Percentiles rank a stretch among this genome's conserved stretches.
Evolutionary conservation across 2,797 vertebrate genomes (phyloP).

Genomic region (Coregonus suidteri): DNA sequence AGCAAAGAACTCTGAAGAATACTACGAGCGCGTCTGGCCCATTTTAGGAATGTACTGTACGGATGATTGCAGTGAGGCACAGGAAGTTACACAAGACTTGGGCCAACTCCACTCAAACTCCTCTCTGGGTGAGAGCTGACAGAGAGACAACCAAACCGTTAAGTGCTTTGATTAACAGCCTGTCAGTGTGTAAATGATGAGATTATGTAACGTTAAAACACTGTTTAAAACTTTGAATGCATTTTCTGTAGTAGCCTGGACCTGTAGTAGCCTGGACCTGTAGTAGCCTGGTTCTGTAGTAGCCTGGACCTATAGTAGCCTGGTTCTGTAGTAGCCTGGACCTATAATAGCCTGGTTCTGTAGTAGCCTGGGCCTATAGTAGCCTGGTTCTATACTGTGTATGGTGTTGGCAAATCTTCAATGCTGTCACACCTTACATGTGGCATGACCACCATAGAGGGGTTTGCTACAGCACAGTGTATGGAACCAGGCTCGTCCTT

Average conservation of each 20-base stretch:
- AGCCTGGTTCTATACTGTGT: background rate
- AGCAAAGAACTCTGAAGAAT: conserved; percentile 2
- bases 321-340: background rate
- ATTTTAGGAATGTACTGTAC: conserved; percentile 27
- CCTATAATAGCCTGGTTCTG: too few species aligned
- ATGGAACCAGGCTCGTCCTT: background rate
- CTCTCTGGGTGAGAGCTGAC: conserved; percentile 12
- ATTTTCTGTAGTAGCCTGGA: background rate
- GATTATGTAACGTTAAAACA: too few species aligned
- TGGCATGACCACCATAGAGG: background rate
- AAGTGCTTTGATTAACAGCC: conserved; percentile 31
- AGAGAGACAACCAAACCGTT: conserved; percentile 12
- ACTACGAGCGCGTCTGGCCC: conserved; percentile 7
- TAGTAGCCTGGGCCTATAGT: too few species aligned
- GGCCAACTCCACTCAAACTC: background rate
- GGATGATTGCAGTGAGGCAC: conserved; percentile 33
- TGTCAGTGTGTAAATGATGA: conserved; percentile 33
- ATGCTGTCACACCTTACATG: background rate
- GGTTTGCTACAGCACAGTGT: background rate
- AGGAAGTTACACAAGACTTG: conserved; percentile 19
- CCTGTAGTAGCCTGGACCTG: background rate
- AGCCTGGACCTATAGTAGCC: background rate
- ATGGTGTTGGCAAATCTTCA: background rate
- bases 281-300: background rate
- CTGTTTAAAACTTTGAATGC: background rate